Percentiles rank a stretch among this genome's conserved stretches.
phyloP scores from a whole-genome alignment of 2,888 invertebrate species.

The Malthinus seriepunctatus region DNA sequence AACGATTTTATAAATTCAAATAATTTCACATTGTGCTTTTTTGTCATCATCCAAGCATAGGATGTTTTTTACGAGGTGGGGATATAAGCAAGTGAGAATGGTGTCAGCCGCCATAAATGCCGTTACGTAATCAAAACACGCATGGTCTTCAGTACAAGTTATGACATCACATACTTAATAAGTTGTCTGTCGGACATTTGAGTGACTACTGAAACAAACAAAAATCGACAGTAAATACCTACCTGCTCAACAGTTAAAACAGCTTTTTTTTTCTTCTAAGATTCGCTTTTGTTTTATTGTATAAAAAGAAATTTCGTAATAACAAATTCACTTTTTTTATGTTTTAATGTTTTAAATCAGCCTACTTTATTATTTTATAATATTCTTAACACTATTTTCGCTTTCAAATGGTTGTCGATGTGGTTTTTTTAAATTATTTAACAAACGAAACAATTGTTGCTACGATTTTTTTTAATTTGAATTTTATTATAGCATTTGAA shows the following conservation, averaged over 20 bases:
- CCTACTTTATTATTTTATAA: constrained; percentile 19
- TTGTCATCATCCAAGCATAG: background rate
- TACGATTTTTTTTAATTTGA: constrained; percentile 3
- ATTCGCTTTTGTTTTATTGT: constrained; percentile 27
- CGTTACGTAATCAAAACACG: constrained; percentile 37
- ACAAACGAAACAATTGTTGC: background rate
- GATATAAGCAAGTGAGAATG: constrained; percentile 38
- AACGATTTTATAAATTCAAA: no score
- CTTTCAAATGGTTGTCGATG: background rate
- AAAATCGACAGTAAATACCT: constrained; percentile 14
- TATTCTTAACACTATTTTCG: background rate
- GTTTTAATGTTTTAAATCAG: constrained; percentile 2
- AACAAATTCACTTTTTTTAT: constrained; percentile 21
- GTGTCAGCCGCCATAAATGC: constrained; percentile 41
- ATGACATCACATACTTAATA: constrained; percentile 36
- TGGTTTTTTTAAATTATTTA: background rate
- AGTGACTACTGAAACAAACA: constrained; percentile 6
- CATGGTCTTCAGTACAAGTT: constrained; percentile 35
- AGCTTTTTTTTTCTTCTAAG: constrained; percentile 16
- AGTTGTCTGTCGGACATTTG: constrained; percentile 26
- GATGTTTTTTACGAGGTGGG: constrained; percentile 8
- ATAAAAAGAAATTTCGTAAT: constrained; percentile 4
- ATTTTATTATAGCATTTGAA: constrained; percentile 3
- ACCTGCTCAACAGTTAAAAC: constrained; percentile 14
- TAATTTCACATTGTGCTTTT: background rate